Percentiles rank a stretch among this genome's conserved stretches.
phyloP scores from a whole-genome alignment of 2,888 invertebrate species.

The Penaeus monodon region DNA sequence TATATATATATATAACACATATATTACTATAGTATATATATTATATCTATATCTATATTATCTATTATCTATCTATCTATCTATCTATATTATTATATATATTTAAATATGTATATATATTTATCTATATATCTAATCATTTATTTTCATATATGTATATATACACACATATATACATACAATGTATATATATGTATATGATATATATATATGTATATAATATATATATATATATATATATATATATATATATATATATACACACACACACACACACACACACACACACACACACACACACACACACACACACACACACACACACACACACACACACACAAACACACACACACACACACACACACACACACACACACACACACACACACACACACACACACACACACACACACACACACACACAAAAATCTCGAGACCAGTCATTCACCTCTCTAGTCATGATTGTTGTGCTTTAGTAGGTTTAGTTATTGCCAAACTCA shows the following conservation, averaged over 20 bases:
- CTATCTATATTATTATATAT: too few relatives aligned
- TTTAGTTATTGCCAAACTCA: too few relatives aligned
- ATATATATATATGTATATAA: conserved; percentile 10
- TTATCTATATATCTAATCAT: too few relatives aligned
- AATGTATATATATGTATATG: conserved; percentile 23
- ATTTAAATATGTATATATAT: too few relatives aligned
- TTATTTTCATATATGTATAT: background rate
- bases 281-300: background rate
- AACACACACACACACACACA: background rate
- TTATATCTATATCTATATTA: too few relatives aligned
- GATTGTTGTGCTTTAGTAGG: too few relatives aligned
- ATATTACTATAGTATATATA: too few relatives aligned
- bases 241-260: background rate
- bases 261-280: background rate
- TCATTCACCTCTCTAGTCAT: too few relatives aligned
- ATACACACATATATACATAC: background rate
- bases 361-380: background rate
- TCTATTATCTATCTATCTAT: too few relatives aligned
- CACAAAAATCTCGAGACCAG: too few relatives aligned
- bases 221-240: background rate
- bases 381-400: conserved; percentile 1
- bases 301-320: background rate
- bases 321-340: background rate
- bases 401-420: too few relatives aligned
- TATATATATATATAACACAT: too few relatives aligned